Conservation (phyloP, 2,797 vertebrate species). For the Alfaro cultratus region DNA sequence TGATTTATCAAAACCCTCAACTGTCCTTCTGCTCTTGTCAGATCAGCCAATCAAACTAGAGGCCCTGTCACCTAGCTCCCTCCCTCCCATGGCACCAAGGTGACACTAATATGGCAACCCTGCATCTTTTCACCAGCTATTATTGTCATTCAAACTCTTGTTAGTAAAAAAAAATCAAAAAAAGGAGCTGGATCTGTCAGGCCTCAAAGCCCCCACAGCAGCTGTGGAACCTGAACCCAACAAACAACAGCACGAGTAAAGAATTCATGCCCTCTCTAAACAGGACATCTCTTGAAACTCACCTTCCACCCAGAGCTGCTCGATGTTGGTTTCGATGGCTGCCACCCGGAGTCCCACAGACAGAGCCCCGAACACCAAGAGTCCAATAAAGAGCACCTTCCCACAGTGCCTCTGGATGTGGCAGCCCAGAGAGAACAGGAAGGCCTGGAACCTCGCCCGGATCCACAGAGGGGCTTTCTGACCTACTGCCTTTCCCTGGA, state of each 20-base stretch:
- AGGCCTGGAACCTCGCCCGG: slow-evolving; percentile 93
- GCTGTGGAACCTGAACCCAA: neutral
- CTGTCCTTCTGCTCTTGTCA: slow-evolving; percentile 12
- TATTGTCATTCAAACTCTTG: slow-evolving; percentile 45
- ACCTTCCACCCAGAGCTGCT: slow-evolving; percentile 99
- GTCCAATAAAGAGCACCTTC: slow-evolving; percentile 97
- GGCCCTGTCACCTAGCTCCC: slow-evolving; percentile 47
- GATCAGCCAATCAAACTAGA: slow-evolving; percentile 24
- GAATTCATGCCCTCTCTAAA: neutral
- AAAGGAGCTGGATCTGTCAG: neutral
- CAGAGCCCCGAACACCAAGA: slow-evolving; percentile 94
- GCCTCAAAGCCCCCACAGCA: neutral
- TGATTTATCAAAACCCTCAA: neutral
- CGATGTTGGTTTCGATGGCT: slow-evolving; percentile 95
- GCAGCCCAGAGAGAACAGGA: slow-evolving; percentile 96
- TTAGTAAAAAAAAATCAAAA: neutral
- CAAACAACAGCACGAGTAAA: neutral
- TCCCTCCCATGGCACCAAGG: slow-evolving; percentile 49
- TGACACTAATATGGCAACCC: slow-evolving; percentile 52
- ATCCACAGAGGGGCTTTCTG: slow-evolving; percentile 93
- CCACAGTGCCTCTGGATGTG: slow-evolving; percentile 97
- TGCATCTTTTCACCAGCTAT: slow-evolving; percentile 35
- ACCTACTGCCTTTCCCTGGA: slow-evolving; percentile 89
- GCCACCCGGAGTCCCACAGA: slow-evolving; percentile 94
- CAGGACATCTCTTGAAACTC: slow-evolving; percentile 63